Evolutionary conservation across 1,140 invertebrate species (phyloP), one percentile per base, ranked within the genome.

Genomic region (Caenorhabditis brenneri): DNA sequence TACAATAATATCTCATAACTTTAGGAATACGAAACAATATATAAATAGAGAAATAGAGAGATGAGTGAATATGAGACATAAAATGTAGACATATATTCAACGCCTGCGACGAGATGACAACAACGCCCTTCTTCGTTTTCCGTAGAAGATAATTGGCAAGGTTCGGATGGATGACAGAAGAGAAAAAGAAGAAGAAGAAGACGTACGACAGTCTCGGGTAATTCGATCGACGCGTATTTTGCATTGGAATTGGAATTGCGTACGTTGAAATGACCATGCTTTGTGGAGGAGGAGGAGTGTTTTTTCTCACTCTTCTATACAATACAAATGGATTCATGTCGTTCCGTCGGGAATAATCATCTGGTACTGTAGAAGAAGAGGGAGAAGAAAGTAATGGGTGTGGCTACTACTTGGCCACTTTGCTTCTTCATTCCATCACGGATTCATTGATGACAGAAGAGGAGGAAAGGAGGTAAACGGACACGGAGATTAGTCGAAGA

Each of bases 301-400:
- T 74, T 74, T 74, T 74, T 74, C 65, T 33, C 36, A 36, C 33
- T 36, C 31, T 39, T 12, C 10, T 65, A n/a, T n/a, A 15, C 58
- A 12, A 65, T 65, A 65, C 58, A 65, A 65, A 65, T 65, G 58
- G 29, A 65, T 65, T 65, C 58, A 65, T 65, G 58, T 74, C n/a
- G 65, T 42, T 39, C 22, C 65, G 36, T 74, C 36, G 65, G 36
- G 65, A 74, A 74, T 74, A 74, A 74, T 74, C 65, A 42, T 74
- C 36, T 74, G 65, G 33, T 74, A 74, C 36, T 74, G 65, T 74
- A 39, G 29, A 65, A 65, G 58, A 36, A 36, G 58, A 65, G 36
- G n/a, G 19, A 24, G 65, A 39, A 15, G 36, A 74, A 65, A 74
- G 65, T 74, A 74, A 74, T 74, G 65, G 65, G 65, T 74, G 65